These are phyloP conservation scores for Microcebus murinus DNA, from an alignment of 2,113 vertebrate genomes.

Conservation along the genomic window DNA sequence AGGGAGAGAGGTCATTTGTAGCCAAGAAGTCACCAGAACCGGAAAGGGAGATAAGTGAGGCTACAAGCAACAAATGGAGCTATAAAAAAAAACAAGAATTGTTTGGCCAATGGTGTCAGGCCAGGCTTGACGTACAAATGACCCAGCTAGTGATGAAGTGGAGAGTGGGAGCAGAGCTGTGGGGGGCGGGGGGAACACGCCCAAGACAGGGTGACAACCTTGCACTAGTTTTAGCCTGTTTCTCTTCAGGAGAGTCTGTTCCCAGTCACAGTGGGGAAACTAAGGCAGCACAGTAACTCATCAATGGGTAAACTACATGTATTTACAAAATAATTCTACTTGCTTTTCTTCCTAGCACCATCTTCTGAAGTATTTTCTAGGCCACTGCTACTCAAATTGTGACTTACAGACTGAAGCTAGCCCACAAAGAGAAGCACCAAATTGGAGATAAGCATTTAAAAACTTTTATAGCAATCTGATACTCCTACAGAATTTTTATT, in stretches of 20 bases:
- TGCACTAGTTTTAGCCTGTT: background rate
- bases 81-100: background rate
- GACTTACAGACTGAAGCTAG: background rate
- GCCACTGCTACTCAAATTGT: background rate
- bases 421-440: background rate
- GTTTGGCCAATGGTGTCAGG: background rate
- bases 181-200: accelerated
- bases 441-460: background rate
- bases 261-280: background rate
- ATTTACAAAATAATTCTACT: background rate
- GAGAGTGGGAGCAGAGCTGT: background rate
- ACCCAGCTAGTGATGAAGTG: background rate
- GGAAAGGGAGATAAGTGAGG: background rate
- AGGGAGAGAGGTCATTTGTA: background rate
- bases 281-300: background rate
- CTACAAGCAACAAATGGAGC: background rate
- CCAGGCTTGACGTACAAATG: background rate
- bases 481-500: background rate
- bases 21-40: background rate
- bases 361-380: background rate
- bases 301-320: background rate
- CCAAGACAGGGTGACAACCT: background rate
- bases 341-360: background rate
- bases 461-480: background rate
- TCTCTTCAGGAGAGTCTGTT: background rate